A percentile compares a stretch with the other conserved stretches of the same genome.
Conservation (phyloP, 2,888 invertebrate species). For the Oscheius onirici region DNA sequence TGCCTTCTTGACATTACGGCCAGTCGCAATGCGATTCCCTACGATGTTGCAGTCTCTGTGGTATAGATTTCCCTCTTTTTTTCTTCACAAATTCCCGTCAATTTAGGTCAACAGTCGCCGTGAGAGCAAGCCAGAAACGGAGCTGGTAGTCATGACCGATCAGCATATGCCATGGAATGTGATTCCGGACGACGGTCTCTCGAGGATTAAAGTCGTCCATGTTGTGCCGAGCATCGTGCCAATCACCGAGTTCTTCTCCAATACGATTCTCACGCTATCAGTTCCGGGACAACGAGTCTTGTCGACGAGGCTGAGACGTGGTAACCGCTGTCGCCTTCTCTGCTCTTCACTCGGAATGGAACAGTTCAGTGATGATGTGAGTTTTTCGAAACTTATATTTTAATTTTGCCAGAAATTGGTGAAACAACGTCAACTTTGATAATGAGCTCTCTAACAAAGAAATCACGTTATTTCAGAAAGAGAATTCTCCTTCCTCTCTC, state of each 20-base stretch:
- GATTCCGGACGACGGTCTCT: not conserved
- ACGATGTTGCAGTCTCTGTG: constrained; percentile 33
- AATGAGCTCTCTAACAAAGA: too few species aligned
- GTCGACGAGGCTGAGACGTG: constrained; percentile 47
- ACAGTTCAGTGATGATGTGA: constrained; percentile 4
- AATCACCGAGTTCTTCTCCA: constrained; percentile 10
- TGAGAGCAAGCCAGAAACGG: not conserved
- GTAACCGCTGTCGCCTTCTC: constrained; percentile 49
- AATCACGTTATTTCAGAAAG: constrained; percentile 3
- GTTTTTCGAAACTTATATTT: not conserved
- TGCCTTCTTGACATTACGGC: constrained; percentile 48
- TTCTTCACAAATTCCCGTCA: not conserved
- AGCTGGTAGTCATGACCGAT: constrained; percentile 37
- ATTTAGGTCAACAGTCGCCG: not conserved
- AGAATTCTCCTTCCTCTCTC: not conserved
- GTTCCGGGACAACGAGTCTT: constrained; percentile 38
- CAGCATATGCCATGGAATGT: constrained; percentile 39
- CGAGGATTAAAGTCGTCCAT: constrained; percentile 31
- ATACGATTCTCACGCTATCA: constrained; percentile 32
- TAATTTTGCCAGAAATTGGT: too few species aligned
- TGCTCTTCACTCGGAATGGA: constrained; percentile 31
- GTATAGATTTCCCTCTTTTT: constrained; percentile 22
- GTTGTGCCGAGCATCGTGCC: constrained; percentile 18
- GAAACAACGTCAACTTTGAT: too few species aligned
- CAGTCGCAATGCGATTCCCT: constrained; percentile 39